Base-by-base conservation (phyloP, 2,888 invertebrate species). In the Enchytraeus crypticus region DNA sequence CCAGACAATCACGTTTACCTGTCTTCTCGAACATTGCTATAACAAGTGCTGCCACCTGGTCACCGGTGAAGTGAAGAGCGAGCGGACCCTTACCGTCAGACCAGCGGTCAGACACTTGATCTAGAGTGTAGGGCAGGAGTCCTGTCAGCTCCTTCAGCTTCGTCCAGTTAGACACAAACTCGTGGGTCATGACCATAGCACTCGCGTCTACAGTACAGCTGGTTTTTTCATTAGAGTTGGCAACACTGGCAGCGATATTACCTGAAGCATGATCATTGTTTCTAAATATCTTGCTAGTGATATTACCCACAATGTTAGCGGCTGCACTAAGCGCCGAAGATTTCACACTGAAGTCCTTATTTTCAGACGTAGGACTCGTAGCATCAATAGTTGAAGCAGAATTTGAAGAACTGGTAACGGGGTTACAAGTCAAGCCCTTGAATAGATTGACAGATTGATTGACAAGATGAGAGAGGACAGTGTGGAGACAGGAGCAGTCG, bases 21-120 rank as follows among this genome's bases (percentile, higher is more conserved):
- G 69, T 69, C 63, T 65, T 66, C 51, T 69, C 69, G 58, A 69
- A 69, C 54, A 69, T 67, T 34, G 69, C 69, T 26, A 61, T 27
- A 23, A 69, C 66, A 5, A 69, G 51, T 30, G 47, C 27, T 14
- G 56, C 43, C 27, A 69, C 60, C 53, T 69, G 63, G 5, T 65
- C 59, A 1, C 60, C 59, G 2, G 65, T 60, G 58, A 70, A 64
- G 56, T 66, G 59, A 26, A 70, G 59, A 2, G 67, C 64, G 32
- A 70, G 63, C 2, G 69, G 69, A 3, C 70, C 70, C 54, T 68
- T 68, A 8, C 70, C 69, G 32, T 65, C 64, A 5, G 69, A 62
- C 70, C 70, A 70, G 8, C 70, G 56, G 57, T 70, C 70, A 11
- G 58, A 51, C 45, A 70, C 60, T 27, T 64, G 62, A 60, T 60